Evolutionary conservation across 2,113 vertebrate genomes (phyloP), one percentile per base, ranked within the genome.

Genomic region (Otocyon megalotis): DNA sequence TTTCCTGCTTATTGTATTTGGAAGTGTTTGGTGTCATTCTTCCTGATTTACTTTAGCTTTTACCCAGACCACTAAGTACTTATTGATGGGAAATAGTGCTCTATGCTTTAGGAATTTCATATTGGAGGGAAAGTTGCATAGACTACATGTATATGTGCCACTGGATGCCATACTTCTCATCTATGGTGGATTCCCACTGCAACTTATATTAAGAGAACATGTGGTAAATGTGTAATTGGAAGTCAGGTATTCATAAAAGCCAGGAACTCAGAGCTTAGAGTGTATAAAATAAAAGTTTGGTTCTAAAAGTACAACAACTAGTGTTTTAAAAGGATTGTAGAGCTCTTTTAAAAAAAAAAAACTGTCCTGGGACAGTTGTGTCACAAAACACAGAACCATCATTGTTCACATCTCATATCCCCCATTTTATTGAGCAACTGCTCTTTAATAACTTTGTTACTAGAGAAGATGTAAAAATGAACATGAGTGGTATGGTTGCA

Each of bases 361-460:
- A 37, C 62, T 35, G 28, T 48, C 87, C 9, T 94, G 14, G 13
- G 91, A 87, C 2, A 28, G 35, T 94, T 32, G 48, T 37, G 58
- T 93, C 60, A 3, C 35, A 94, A 93, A 74, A 74, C 48, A 80
- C 93, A 88, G 28, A 79, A 48, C 74, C 82, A 48, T 98, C 80
- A 35, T 77, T 97, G 60, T 79, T 97, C 94, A 83, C 56, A n/a
- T 90, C 89, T 95, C 83, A 56, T 87, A 28, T 43, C 50, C 89
- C 91, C 90, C 71, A 2, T 48, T 88, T 53, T 95, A 84, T 96
- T 85, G 93, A 90, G 82, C 72, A 77, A 69, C 65, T 96, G 43
- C 14, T 76, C 10, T 83, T 94, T 87, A 97, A 14, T 80, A 95
- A n/a, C 67, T 97, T 96, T 50, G 82, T 97, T 74, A 92, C 82